Conservation (phyloP, 2,888 invertebrate genomes). For the Nomada ruficornis region DNA sequence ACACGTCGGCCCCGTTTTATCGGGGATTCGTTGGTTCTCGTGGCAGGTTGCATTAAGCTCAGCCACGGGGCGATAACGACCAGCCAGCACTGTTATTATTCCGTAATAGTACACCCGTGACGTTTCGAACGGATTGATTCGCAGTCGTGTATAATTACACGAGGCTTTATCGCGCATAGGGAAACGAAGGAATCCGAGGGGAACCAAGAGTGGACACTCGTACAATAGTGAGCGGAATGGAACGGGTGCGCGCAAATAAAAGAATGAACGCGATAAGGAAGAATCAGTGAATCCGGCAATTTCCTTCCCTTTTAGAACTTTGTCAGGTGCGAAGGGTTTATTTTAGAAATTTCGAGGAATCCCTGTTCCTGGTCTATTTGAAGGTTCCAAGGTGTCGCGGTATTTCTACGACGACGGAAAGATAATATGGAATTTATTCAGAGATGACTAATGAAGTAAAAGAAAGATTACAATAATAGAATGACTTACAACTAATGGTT, state of each 20-base stretch:
- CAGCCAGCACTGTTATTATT: slow-evolving; percentile 52
- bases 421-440: neutral
- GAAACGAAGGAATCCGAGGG: slow-evolving; percentile 10
- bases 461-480: too few relatives aligned
- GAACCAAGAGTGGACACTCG: neutral
- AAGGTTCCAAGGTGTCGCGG: neutral
- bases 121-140: slow-evolving; percentile 49
- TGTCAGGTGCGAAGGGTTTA: neutral
- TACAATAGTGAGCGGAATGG: neutral
- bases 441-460: too few relatives aligned
- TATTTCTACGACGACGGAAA: neutral
- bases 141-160: slow-evolving; percentile 41
- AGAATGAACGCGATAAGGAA: neutral
- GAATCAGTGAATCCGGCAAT: neutral
- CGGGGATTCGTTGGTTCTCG: slow-evolving; percentile 47
- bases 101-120: slow-evolving; percentile 33
- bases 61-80: slow-evolving; percentile 36
- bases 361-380: neutral
- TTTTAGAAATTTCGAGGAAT: neutral
- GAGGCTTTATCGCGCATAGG: slow-evolving; percentile 21
- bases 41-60: slow-evolving; percentile 45
- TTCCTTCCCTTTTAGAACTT: slow-evolving; percentile 6
- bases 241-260: neutral
- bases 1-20: slow-evolving; percentile 63
- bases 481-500: too few relatives aligned